Evolutionary conservation across 2,888 invertebrate species (phyloP), one percentile per base, ranked within the genome.

Genomic region (Julus scandinavius): DNA sequence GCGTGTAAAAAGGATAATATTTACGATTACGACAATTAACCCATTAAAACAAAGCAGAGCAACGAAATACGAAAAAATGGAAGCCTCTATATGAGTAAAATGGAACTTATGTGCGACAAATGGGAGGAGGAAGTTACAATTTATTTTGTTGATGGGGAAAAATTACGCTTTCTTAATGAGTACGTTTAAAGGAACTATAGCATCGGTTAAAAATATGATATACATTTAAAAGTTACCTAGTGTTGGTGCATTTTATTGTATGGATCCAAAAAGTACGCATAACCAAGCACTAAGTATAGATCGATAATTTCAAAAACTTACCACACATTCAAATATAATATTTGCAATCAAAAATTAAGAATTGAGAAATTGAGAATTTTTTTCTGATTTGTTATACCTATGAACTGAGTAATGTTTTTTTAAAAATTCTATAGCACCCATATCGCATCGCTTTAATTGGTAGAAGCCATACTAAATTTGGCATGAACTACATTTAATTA

Each of bases 11-110:
- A 80, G 13, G 13, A 29, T 15, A 80, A 80, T 80, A 80, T 80
- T 72, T 72, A 72, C 72, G 72, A 63, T n/a, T 63, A 6, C n/a
- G 63, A 63, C 63, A 63, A 63, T 63, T 63, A 63, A 63, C 63
- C 63, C 63, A 20, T 63, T 63, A 63, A 63, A 63, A 63, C 63
- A 63, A 63, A 63, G 63, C 63, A 20, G 63, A 63, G 63, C 63
- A 63, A 63, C 4, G 7, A 5, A 45, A n/a, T 20, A 63, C 3
- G 20, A 20, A 63, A 63, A 7, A 20, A 63, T 29, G 54, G 54
- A 4, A 13, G 13, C 54, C 13, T 54, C 15, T 45, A 7, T 7
- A 11, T 54, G 54, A 63, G 6, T 6, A 63, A 63, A n/a, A n/a
- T 20, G 2, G 4, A n/a, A 63, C 63, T 63, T 63, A 63, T 20